Evolutionary conservation across 2,113 vertebrate genomes (phyloP).

Genomic region (Misgurnus mizolepis): DNA sequence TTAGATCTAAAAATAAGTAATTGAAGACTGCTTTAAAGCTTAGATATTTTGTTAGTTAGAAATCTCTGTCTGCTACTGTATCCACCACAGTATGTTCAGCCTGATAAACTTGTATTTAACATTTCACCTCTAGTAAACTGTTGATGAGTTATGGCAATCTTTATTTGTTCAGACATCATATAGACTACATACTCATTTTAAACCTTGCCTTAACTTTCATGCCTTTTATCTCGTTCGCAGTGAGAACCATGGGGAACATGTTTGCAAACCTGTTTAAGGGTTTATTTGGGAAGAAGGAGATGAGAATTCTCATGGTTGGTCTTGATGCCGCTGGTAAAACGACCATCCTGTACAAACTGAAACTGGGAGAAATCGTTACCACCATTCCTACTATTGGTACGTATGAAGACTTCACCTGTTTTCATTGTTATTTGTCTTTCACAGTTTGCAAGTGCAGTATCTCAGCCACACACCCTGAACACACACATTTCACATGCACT

Average conservation of each 20-base stretch:
- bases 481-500: not conserved
- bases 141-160: too few relatives aligned
- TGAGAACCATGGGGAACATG: conserved; percentile 80
- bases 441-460: not conserved
- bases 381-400: conserved; percentile 86
- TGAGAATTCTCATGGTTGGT: conserved; percentile 88
- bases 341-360: conserved; percentile 88
- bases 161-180: too few relatives aligned
- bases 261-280: conserved; percentile 79
- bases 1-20: not conserved
- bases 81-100: too few relatives aligned
- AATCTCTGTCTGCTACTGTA: too few relatives aligned
- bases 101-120: too few relatives aligned
- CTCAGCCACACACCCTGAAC: not conserved
- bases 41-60: not conserved
- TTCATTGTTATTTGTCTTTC: conserved; percentile 7
- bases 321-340: conserved; percentile 87
- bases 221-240: conserved; percentile 48
- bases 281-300: conserved; percentile 85
- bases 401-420: not conserved
- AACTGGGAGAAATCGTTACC: conserved; percentile 85
- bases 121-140: too few relatives aligned
- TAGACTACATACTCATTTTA: too few relatives aligned
- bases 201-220: not conserved
- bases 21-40: not conserved